phyloP scores from a whole-genome alignment of 2,113 vertebrate species.

The Gallinago undulata region DNA sequence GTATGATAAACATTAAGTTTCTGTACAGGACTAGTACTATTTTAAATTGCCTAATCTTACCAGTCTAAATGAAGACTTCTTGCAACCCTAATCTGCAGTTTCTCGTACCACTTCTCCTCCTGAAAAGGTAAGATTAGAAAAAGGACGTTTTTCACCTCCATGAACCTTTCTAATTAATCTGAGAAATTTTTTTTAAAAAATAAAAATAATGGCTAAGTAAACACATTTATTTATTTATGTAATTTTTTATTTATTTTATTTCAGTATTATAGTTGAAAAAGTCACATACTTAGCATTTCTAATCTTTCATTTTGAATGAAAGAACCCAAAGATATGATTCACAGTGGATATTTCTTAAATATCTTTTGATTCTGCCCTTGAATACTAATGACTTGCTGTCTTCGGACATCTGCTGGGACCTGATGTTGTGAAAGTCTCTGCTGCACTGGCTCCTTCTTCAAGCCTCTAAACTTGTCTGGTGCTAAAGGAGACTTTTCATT shows the following conservation, averaged over 20 bases:
- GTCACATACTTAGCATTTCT: background rate
- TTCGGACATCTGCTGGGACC: background rate
- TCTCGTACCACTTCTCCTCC: background rate
- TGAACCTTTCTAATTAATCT: background rate
- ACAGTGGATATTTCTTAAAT: background rate
- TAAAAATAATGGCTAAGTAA: background rate
- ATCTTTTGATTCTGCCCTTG: background rate
- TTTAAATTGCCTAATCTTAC: background rate
- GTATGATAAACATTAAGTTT: background rate
- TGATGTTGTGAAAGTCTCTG: background rate
- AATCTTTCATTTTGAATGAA: background rate
- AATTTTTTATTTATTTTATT: background rate
- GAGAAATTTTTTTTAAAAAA: background rate
- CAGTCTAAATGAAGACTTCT: background rate
- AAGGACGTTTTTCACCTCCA: background rate
- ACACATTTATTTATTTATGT: background rate
- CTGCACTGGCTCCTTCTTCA: background rate
- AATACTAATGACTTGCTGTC: background rate
- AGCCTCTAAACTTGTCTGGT: background rate
- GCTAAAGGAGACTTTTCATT: background rate
- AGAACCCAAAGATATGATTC: background rate
- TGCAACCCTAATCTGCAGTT: background rate
- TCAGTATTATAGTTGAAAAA: background rate
- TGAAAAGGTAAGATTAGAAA: background rate
- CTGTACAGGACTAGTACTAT: background rate